phyloP scores from a whole-genome alignment of 2,113 vertebrate genomes.

The Corythornis madagascariensis region DNA sequence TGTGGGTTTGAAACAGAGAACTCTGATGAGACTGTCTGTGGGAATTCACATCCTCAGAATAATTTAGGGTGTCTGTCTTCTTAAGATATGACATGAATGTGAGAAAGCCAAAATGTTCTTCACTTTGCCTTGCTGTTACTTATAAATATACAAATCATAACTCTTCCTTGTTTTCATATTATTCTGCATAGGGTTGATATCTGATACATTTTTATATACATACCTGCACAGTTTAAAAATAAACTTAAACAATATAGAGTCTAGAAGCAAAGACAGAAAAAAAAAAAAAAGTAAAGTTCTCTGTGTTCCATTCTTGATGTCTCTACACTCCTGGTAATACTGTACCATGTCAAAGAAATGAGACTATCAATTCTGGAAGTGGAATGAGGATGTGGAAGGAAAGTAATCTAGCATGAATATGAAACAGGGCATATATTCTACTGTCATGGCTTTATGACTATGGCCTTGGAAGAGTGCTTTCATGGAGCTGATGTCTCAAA shows the following conservation, averaged over 20 bases:
- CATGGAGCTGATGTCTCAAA: not conserved
- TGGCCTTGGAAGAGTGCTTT: slow-evolving; percentile 15
- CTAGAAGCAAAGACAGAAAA: not conserved
- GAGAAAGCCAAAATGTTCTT: not conserved
- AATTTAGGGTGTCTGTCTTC: not conserved
- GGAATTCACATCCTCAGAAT: not conserved
- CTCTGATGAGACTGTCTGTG: not conserved
- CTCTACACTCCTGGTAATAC: not conserved
- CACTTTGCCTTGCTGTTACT: not conserved
- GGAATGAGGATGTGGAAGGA: not conserved
- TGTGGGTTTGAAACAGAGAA: not conserved
- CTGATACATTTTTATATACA: not conserved
- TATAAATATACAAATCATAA: not conserved
- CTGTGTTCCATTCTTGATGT: not conserved
- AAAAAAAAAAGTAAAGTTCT: not conserved
- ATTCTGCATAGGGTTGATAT: not conserved
- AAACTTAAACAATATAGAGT: not conserved
- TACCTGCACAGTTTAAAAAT: not conserved
- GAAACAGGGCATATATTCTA: not conserved
- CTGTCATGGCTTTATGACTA: not conserved
- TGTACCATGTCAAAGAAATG: not conserved
- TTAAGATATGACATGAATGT: not conserved
- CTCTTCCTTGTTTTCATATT: not conserved
- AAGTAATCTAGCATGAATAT: slow-evolving; percentile 9
- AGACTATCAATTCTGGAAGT: not conserved